Evolutionary conservation across 2,888 invertebrate species (phyloP).

Genomic region (Taphrorychus bicolor): DNA sequence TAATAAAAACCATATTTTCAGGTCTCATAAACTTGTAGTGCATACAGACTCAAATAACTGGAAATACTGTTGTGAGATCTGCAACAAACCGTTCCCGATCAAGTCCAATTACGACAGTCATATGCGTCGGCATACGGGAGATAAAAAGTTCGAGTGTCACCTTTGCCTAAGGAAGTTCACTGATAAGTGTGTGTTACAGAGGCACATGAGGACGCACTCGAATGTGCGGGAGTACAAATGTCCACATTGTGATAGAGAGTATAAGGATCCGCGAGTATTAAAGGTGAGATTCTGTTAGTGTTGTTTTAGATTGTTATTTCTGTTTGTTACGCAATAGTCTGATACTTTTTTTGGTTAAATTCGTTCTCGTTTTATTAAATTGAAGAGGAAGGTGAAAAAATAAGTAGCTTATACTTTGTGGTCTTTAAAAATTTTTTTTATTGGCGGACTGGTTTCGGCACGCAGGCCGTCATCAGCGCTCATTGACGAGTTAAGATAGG

Average conservation of each 20-base stretch:
- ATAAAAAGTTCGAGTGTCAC: slow-evolving; percentile 50
- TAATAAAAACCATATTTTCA: slow-evolving; percentile 39
- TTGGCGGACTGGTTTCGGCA: too few relatives aligned
- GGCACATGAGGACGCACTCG: slow-evolving; percentile 51
- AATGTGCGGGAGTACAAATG: slow-evolving; percentile 55
- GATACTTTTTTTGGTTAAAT: too few relatives aligned
- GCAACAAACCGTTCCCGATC: slow-evolving; percentile 51
- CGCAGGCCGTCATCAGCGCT: too few relatives aligned
- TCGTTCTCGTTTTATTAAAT: too few relatives aligned
- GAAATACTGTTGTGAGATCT: slow-evolving; percentile 51
- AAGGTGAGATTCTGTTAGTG: slow-evolving; percentile 26
- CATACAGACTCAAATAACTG: slow-evolving; percentile 52
- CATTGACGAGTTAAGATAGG: too few relatives aligned
- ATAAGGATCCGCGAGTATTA: slow-evolving; percentile 58
- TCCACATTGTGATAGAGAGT: slow-evolving; percentile 63
- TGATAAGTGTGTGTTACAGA: slow-evolving; percentile 48
- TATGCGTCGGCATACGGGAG: slow-evolving; percentile 50
- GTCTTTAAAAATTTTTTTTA: too few relatives aligned
- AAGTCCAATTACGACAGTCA: slow-evolving; percentile 53
- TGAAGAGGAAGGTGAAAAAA: too few relatives aligned
- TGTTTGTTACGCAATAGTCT: too few relatives aligned
- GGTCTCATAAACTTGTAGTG: slow-evolving; percentile 52
- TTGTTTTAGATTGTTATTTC: not conserved
- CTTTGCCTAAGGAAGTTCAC: slow-evolving; percentile 50
- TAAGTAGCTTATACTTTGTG: too few relatives aligned